phyloP scores from a whole-genome alignment of 2,797 vertebrate species.

The Oophaga sylvatica region DNA sequence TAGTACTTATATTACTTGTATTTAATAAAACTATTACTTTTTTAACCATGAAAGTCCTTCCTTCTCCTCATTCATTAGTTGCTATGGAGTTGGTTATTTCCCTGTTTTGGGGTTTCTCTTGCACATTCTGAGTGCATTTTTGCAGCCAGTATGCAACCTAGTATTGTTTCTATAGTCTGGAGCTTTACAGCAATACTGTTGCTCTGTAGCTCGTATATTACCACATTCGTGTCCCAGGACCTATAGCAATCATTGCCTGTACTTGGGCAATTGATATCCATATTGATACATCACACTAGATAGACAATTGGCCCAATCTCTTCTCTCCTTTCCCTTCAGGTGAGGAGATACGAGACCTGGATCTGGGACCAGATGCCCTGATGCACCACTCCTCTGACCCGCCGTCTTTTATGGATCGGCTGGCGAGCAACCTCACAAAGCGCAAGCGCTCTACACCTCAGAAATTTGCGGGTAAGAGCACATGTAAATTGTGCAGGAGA shows the following conservation, averaged over 20 bases:
- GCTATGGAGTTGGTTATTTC: too few relatives aligned
- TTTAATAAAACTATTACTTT: too few relatives aligned
- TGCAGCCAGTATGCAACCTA: too few relatives aligned
- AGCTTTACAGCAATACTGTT: neutral
- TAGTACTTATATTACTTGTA: too few relatives aligned
- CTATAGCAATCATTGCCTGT: slow-evolving; percentile 23
- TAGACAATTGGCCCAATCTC: slow-evolving; percentile 56
- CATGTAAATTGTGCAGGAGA: neutral
- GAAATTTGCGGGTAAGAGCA: slow-evolving; percentile 90
- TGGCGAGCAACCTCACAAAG: slow-evolving; percentile 91
- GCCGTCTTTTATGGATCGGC: slow-evolving; percentile 84
- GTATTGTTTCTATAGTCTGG: neutral
- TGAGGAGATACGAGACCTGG: slow-evolving; percentile 86
- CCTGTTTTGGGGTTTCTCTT: too few relatives aligned
- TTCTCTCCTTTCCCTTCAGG: slow-evolving; percentile 70
- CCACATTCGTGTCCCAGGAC: neutral
- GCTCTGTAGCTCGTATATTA: neutral
- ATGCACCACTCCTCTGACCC: slow-evolving; percentile 85
- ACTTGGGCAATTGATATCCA: neutral
- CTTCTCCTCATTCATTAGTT: too few relatives aligned
- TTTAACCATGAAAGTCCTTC: too few relatives aligned
- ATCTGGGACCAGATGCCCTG: slow-evolving; percentile 81
- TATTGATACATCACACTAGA: neutral
- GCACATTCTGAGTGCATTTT: too few relatives aligned
- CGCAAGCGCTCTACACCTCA: slow-evolving; percentile 94